Evolutionary conservation across 92 coral and sea anemone species (phyloP), one percentile per base, ranked within the genome.

Genomic region (Phenganax stokvisi): DNA sequence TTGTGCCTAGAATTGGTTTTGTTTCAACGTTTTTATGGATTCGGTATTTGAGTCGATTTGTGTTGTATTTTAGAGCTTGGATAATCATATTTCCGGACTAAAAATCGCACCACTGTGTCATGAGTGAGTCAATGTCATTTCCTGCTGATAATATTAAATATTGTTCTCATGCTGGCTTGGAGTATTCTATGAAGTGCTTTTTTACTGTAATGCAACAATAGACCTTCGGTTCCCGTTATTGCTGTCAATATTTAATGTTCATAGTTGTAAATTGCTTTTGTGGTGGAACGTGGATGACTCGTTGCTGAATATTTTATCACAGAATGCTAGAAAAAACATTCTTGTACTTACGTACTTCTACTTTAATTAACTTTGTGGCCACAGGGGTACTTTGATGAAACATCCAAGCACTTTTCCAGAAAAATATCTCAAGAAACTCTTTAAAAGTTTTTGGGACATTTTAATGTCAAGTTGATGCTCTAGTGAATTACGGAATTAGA

Each of bases 31-130:
- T 68, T 68, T 37, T 10, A 68, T 68, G 53, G 73, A 28, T 28
- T 17, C 73, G 73, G 54, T 37, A 66, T 53, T 68, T 68, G 73
- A 16, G 53, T 68, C 16, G 73, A 68, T 30, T 68, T 68, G 73
- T 68, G 10, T 68, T 6, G 3, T 37, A 12, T 30, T 28, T 68
- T 68, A 16, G 73, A 29, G 53, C 6, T 68, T 30, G 31, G 73
- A 37, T 68, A 68, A 68, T 68, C 47, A 10, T 68, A 68, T 68
- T 68, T 68, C 73, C 73, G 73, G 54, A 6, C 73, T 11, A 68
- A 12, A 68, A 16, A 68, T 68, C 54, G 53, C 73, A 68, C 73
- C 73, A 30, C 73, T 68, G 73, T 68, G 73, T 37, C 53, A 10
- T 12, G 47, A 68, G n/a, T 30, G 73, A 3, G n/a, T 68, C 73